These are phyloP conservation scores for Palythoa heliodiscus DNA, from an alignment of 92 coral and sea anemone species.

Conservation along the genomic window DNA sequence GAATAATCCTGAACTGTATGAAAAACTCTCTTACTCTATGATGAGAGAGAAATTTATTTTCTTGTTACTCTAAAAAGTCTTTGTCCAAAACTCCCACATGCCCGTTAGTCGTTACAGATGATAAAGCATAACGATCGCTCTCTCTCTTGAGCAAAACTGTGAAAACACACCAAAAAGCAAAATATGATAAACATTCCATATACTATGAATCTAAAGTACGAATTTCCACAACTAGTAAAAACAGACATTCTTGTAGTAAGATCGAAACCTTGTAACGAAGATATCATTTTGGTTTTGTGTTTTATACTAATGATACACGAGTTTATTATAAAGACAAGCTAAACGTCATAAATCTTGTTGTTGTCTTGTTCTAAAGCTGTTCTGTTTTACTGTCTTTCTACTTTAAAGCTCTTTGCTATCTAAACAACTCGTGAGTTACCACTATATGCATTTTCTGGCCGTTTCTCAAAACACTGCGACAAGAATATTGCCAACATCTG, in stretches of 20 bases:
- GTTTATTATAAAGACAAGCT: background rate
- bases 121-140: background rate
- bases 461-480: constrained; percentile 2
- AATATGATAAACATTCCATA: background rate
- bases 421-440: constrained; percentile 16
- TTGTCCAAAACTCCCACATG: background rate
- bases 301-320: background rate
- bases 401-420: background rate
- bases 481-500: constrained; percentile 41
- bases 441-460: too few relatives aligned
- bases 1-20: background rate
- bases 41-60: background rate
- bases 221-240: background rate
- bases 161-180: background rate
- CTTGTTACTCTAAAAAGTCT: background rate
- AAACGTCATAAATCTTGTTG: background rate
- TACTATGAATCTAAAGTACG: background rate
- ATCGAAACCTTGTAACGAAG: background rate
- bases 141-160: too few relatives aligned
- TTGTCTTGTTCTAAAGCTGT: background rate
- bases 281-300: background rate
- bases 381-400: constrained; percentile 22
- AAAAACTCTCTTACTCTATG: background rate
- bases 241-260: background rate
- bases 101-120: background rate